Conservation (phyloP, 2,888 invertebrate genomes). For the Tenthredo distinguenda region DNA sequence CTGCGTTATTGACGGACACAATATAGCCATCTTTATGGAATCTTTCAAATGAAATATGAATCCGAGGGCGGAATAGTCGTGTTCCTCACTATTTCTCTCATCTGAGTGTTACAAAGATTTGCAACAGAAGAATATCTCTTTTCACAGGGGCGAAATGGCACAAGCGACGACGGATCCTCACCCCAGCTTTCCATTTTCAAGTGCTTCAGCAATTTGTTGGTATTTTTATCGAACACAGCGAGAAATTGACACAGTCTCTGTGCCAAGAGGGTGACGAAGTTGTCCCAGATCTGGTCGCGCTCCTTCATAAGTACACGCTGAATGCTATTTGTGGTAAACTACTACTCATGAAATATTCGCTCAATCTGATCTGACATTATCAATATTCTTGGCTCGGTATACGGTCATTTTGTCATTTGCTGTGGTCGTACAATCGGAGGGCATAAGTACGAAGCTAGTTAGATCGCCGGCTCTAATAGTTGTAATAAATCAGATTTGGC, state of each 20-base stretch:
- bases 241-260: constrained; percentile 71
- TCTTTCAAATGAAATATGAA: neutral
- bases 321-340: constrained; percentile 85
- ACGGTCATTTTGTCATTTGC: no score
- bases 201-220: constrained; percentile 79
- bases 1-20: neutral
- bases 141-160: constrained; percentile 82
- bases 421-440: no score
- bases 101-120: neutral
- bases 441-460: no score
- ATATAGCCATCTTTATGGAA: neutral
- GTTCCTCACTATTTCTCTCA: neutral
- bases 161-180: constrained; percentile 81
- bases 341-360: neutral
- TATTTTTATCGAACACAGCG: constrained; percentile 77
- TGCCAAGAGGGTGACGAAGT: constrained; percentile 66
- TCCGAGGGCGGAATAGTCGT: neutral
- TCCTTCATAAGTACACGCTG: constrained; percentile 82
- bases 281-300: constrained; percentile 79
- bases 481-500: no score
- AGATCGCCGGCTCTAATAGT: no score
- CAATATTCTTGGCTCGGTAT: no score
- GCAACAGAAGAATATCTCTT: neutral
- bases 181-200: constrained; percentile 84
- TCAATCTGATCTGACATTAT: no score